phyloP scores from a whole-genome alignment of 2,888 invertebrate species.

The Parapristionchus giblindavisi region DNA sequence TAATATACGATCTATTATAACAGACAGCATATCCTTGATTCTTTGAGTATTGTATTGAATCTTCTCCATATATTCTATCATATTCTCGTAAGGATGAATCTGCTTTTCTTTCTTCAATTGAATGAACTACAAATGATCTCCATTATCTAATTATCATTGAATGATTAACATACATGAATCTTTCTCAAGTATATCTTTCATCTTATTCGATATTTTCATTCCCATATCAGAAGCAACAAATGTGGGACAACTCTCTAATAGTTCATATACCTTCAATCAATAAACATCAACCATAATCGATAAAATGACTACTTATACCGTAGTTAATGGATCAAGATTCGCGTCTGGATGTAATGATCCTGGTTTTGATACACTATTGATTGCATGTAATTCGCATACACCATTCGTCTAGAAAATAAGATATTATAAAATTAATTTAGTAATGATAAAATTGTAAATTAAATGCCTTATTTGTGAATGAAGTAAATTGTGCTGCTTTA shows the following conservation, averaged over 20 bases:
- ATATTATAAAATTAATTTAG: background rate
- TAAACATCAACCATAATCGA: background rate
- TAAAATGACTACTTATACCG: background rate
- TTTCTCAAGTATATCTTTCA: constrained; percentile 32
- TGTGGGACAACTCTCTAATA: constrained; percentile 29
- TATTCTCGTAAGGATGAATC: too few species aligned
- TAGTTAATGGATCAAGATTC: constrained; percentile 45
- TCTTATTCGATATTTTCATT: constrained; percentile 31
- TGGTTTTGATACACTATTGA: constrained; percentile 21
- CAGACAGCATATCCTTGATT: constrained; percentile 33
- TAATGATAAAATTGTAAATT: too few species aligned
- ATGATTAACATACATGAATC: background rate
- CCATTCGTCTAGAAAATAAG: constrained; percentile 28
- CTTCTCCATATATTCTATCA: constrained; percentile 24
- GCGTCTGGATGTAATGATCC: constrained; percentile 49
- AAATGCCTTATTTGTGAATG: constrained; percentile 47
- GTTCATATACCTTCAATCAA: constrained; percentile 29
- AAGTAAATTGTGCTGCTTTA: constrained; percentile 50
- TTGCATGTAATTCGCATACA: constrained; percentile 33
- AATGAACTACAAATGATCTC: background rate
- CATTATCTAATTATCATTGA: background rate
- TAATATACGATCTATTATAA: background rate
- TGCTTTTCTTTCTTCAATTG: too few species aligned
- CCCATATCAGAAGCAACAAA: constrained; percentile 36
- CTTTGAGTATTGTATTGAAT: constrained; percentile 13